Percentiles rank a stretch among this genome's conserved stretches.
Conservation (phyloP, 2,797 vertebrate species). For the Pygocentrus nattereri region DNA sequence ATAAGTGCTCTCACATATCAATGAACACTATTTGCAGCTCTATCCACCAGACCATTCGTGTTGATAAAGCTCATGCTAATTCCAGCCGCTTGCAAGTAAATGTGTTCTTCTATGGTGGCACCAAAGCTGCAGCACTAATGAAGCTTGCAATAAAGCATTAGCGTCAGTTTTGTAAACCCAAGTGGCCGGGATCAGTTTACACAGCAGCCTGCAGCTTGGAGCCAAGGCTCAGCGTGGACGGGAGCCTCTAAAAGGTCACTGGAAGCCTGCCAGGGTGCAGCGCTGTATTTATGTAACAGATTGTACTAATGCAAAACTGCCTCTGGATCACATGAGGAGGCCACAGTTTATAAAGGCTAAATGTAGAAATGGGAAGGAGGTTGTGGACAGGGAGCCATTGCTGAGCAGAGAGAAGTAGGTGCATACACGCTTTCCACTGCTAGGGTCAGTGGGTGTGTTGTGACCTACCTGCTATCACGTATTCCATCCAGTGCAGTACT, state of each 20-base stretch:
- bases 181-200: slow-evolving; percentile 55
- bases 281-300: slow-evolving; percentile 56
- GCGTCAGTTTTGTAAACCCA: slow-evolving; percentile 29
- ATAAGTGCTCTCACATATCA: background rate
- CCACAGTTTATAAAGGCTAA: slow-evolving; percentile 25
- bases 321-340: slow-evolving; percentile 39
- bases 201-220: slow-evolving; percentile 40
- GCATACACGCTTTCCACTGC: background rate
- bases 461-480: background rate
- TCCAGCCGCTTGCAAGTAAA: background rate
- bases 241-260: slow-evolving; percentile 60
- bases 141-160: slow-evolving; percentile 42
- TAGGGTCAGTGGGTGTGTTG: background rate
- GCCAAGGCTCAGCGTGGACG: slow-evolving; percentile 34
- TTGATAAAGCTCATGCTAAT: background rate
- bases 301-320: slow-evolving; percentile 46
- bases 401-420: background rate
- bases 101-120: background rate
- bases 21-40: background rate
- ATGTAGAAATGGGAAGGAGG: slow-evolving; percentile 26
- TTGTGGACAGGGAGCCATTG: background rate
- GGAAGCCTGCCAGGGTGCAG: slow-evolving; percentile 49
- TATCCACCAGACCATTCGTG: background rate
- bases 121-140: slow-evolving; percentile 16
- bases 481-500: background rate